Evolutionary conservation across 2,113 vertebrate species (phyloP).

Genomic region (Lethenteron reissneri): DNA sequence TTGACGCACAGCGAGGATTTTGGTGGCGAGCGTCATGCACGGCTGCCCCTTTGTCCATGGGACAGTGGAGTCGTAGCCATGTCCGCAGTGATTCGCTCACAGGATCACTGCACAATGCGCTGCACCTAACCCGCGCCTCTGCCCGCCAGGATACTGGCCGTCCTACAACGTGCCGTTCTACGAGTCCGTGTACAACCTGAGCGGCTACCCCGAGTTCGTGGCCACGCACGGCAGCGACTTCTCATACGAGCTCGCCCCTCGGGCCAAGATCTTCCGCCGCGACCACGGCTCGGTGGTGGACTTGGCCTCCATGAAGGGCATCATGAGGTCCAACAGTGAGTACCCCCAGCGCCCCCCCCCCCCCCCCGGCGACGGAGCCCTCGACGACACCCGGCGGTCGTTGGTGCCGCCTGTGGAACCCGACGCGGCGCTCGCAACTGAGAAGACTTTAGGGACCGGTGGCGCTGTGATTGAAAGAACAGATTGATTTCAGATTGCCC

Average conservation of each 20-base stretch:
- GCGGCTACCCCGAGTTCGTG: constrained; percentile 38
- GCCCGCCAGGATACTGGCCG: constrained; percentile 50
- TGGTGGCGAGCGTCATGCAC: too few relatives aligned
- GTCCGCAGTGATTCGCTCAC: too few relatives aligned
- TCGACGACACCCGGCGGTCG: background rate
- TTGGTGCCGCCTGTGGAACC: background rate
- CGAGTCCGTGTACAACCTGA: constrained; percentile 41
- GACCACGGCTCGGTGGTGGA: constrained; percentile 44
- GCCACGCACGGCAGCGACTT: constrained; percentile 40
- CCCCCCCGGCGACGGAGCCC: background rate
- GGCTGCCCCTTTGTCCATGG: too few relatives aligned
- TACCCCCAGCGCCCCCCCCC: background rate
- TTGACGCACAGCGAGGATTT: too few relatives aligned
- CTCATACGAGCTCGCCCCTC: constrained; percentile 53
- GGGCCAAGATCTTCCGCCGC: constrained; percentile 67
- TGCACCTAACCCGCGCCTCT: too few relatives aligned
- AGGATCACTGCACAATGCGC: too few relatives aligned
- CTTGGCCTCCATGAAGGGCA: constrained; percentile 42
- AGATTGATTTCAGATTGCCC: too few relatives aligned
- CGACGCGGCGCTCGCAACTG: constrained; percentile 8
- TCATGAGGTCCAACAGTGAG: constrained; percentile 81
- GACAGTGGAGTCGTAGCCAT: too few relatives aligned
- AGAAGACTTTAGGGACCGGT: constrained; percentile 7
- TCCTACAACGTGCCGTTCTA: constrained; percentile 70
- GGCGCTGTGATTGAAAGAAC: too few relatives aligned